A percentile compares a stretch with the other conserved stretches of the same genome.
phyloP scores from a whole-genome alignment of 2,797 vertebrate genomes.

The Oreortyx pictus region DNA sequence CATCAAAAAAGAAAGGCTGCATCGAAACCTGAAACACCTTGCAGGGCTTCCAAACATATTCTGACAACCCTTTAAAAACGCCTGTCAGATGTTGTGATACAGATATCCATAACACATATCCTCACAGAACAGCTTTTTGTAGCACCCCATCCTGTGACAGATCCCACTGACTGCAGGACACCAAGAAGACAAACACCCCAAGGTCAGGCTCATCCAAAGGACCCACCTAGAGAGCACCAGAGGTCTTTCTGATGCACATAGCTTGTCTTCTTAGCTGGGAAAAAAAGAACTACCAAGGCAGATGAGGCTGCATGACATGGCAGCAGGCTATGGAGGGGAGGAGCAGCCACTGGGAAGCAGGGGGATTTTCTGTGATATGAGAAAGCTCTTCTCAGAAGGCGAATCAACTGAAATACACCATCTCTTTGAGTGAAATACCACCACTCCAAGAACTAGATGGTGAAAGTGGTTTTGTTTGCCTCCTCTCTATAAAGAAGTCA shows the following conservation, averaged over 20 bases:
- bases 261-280: neutral
- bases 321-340: neutral
- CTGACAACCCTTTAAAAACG: neutral
- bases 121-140: neutral
- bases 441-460: neutral
- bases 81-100: neutral
- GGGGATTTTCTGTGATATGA: neutral
- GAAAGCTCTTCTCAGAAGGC: neutral
- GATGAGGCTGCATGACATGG: neutral
- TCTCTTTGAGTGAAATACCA: neutral
- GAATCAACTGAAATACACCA: neutral
- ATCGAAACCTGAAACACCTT: neutral
- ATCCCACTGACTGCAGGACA: neutral
- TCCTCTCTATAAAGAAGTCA: neutral
- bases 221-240: neutral
- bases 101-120: accelerated
- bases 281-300: neutral
- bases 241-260: neutral
- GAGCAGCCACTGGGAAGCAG: neutral
- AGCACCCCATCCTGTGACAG: neutral
- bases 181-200: neutral
- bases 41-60: neutral
- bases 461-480: neutral
- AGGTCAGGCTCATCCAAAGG: neutral
- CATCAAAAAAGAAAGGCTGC: neutral